Evolutionary conservation across 2,888 invertebrate species (phyloP).

Genomic region (Cerceris rybyensis): DNA sequence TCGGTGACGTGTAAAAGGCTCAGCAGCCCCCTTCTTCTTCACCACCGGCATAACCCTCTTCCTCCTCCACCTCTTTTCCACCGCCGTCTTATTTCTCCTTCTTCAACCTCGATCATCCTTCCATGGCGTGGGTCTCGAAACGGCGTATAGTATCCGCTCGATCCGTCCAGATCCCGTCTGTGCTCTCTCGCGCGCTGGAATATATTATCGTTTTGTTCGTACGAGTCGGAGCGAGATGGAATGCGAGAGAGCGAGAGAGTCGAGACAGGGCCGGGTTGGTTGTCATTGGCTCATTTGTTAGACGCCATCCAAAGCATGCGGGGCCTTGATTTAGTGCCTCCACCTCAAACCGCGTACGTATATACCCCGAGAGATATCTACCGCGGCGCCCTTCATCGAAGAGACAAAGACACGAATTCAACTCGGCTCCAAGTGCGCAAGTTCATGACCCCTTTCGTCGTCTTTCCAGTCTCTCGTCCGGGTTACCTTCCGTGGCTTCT

Average conservation of each 20-base stretch:
- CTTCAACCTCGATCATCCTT: constrained; percentile 63
- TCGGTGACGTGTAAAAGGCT: constrained; percentile 71
- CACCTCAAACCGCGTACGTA: constrained; percentile 72
- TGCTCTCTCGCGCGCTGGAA: constrained; percentile 72
- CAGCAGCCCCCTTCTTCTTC: constrained; percentile 35
- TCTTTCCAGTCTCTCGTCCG: constrained; percentile 44
- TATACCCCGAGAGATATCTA: constrained; percentile 71
- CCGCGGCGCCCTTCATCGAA: constrained; percentile 75
- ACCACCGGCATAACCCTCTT: constrained; percentile 2
- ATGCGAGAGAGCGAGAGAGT: constrained; percentile 64
- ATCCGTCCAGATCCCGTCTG: constrained; percentile 70
- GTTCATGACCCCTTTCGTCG: constrained; percentile 69
- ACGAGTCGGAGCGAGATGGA: constrained; percentile 64
- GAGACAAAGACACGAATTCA: constrained; percentile 77
- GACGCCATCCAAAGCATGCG: constrained; percentile 82
- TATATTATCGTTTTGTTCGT: constrained; percentile 82
- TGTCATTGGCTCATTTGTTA: constrained; percentile 82
- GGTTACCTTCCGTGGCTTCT: constrained; percentile 2
- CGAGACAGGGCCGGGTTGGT: constrained; percentile 76
- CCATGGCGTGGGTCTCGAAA: constrained; percentile 64
- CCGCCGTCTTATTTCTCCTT: constrained; percentile 53
- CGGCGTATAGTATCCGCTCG: constrained; percentile 64
- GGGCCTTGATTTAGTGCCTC: constrained; percentile 82
- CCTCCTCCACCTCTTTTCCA: neutral
- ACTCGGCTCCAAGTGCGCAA: constrained; percentile 67